Conservation (phyloP, 1,140 invertebrate species). For the Microvelia longipes region DNA sequence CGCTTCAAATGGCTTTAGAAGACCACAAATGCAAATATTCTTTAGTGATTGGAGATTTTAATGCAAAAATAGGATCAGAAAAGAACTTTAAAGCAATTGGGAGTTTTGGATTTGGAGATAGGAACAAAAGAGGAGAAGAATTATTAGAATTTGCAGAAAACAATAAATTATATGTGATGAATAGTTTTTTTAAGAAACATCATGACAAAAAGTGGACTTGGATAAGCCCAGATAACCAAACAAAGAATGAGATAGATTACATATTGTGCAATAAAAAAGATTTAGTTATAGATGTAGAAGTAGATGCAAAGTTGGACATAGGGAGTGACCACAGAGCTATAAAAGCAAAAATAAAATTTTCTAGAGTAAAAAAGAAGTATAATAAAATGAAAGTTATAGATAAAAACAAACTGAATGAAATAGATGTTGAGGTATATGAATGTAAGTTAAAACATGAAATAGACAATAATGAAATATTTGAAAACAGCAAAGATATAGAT, state of each 20-base stretch:
- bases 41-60: too few relatives aligned
- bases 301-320: not conserved
- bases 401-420: not conserved
- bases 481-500: not conserved
- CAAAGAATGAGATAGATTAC: not conserved
- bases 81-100: too few relatives aligned
- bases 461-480: not conserved
- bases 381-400: not conserved
- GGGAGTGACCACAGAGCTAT: not conserved
- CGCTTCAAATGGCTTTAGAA: too few relatives aligned
- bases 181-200: slow-evolving; percentile 14
- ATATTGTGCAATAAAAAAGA: not conserved
- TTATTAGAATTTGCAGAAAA: too few relatives aligned
- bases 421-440: too few relatives aligned
- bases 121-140: too few relatives aligned
- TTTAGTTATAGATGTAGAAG: not conserved
- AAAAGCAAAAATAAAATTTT: not conserved
- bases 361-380: not conserved
- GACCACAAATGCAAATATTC: too few relatives aligned
- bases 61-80: too few relatives aligned
- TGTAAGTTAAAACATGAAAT: too few relatives aligned
- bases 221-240: not conserved
- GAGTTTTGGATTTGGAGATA: too few relatives aligned
- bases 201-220: not conserved
- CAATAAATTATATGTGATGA: too few relatives aligned